Evolutionary conservation across 2,797 vertebrate species (phyloP).

Genomic region (Acanthurus lineatus): DNA sequence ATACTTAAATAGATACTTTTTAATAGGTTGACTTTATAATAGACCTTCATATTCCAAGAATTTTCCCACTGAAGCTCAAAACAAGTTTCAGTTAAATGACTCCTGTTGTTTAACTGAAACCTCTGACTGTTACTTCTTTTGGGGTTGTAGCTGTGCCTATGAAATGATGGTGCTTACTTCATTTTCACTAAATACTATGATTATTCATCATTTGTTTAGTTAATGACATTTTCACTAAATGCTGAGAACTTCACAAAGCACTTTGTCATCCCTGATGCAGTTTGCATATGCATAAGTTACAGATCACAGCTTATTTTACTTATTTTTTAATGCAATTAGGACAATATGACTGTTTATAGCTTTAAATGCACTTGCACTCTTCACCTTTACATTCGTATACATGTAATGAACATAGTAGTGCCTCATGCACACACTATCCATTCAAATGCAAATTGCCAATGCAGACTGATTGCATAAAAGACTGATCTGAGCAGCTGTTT

Average conservation of each 20-base stretch:
- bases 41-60: too few species aligned
- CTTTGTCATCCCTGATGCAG: not conserved
- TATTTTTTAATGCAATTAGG: not conserved
- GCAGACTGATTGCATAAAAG: not conserved
- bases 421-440: not conserved
- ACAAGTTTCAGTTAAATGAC: too few species aligned
- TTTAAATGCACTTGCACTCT: not conserved
- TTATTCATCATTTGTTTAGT: not conserved
- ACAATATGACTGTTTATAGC: not conserved
- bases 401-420: not conserved
- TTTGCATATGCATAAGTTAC: not conserved
- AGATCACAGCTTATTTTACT: not conserved
- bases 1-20: too few species aligned
- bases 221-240: not conserved
- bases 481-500: constrained; percentile 1
- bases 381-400: not conserved
- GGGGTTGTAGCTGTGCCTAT: not conserved
- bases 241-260: not conserved
- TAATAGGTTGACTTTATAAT: too few species aligned
- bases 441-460: constrained; percentile 1
- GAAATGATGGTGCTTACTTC: not conserved
- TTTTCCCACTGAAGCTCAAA: too few species aligned
- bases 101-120: too few species aligned
- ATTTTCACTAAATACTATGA: not conserved
- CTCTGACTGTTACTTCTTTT: too few species aligned